phyloP scores from a whole-genome alignment of 2,888 invertebrate genomes.

The Cryptocephalus primarius region DNA sequence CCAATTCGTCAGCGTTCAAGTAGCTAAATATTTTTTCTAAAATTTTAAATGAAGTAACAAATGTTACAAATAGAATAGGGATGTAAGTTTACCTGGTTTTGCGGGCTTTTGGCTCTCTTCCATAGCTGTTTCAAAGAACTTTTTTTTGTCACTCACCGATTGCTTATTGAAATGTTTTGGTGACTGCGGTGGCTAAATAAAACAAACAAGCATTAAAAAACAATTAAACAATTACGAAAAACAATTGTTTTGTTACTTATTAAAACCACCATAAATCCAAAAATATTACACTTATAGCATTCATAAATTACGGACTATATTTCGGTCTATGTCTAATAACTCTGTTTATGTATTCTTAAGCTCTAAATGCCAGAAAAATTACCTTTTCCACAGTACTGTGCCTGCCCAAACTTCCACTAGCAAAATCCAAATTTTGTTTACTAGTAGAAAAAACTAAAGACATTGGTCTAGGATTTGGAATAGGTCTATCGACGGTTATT shows the following conservation, averaged over 20 bases:
- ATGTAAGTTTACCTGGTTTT: conserved; percentile 58
- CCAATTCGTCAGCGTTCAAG: conserved; percentile 86
- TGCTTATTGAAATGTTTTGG: conserved; percentile 53
- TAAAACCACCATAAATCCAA: background rate
- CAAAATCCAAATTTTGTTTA: conserved; percentile 16
- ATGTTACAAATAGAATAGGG: background rate
- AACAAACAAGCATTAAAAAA: conserved; percentile 2
- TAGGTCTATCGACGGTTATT: conserved; percentile 6
- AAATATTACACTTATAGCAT: no score
- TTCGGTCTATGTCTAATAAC: background rate
- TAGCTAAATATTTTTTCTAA: conserved; percentile 87
- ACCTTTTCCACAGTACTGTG: conserved; percentile 15
- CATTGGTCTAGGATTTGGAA: conserved; percentile 14
- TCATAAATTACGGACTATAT: no score
- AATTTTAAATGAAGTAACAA: conserved; percentile 20
- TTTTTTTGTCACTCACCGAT: conserved; percentile 86
- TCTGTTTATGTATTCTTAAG: background rate
- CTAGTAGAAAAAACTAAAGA: conserved; percentile 17
- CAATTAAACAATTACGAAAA: no score
- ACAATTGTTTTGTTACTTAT: background rate
- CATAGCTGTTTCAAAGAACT: conserved; percentile 93
- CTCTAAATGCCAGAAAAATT: conserved; percentile 2
- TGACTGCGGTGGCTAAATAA: conserved; percentile 45
- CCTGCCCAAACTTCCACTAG: conserved; percentile 12
- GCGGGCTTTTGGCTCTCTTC: conserved; percentile 81